Evolutionary conservation across 2,888 invertebrate species (phyloP).

Genomic region (Pyrocoelia pectoralis): DNA sequence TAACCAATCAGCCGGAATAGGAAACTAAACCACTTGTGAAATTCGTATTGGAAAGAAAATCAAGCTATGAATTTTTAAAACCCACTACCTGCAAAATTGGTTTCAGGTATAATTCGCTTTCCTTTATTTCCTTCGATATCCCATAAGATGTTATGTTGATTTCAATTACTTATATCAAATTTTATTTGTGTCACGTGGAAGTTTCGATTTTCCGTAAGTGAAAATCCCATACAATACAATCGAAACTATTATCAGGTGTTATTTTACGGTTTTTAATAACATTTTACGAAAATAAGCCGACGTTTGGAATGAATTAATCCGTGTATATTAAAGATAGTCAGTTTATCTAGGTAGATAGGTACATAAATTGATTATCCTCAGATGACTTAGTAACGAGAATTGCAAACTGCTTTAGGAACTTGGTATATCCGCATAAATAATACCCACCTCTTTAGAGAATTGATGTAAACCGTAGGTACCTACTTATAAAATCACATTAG

Average conservation of each 20-base stretch:
- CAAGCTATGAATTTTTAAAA: conserved; percentile 2
- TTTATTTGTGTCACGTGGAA: too few relatives aligned
- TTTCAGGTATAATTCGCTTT: not conserved
- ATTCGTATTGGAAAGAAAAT: not conserved
- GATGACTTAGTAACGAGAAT: not conserved
- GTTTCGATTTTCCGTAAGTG: too few relatives aligned
- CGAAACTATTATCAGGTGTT: too few relatives aligned
- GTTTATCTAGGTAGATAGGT: too few relatives aligned
- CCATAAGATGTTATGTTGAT: too few relatives aligned
- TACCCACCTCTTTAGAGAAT: conserved; percentile 1
- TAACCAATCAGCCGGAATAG: conserved; percentile 2
- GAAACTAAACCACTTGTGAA: not conserved
- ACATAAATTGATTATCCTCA: not conserved
- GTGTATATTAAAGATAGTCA: too few relatives aligned
- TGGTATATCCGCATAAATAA: not conserved
- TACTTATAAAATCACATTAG: not conserved
- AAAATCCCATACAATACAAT: too few relatives aligned
- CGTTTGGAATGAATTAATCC: too few relatives aligned
- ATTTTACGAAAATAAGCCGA: too few relatives aligned
- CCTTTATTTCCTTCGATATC: too few relatives aligned
- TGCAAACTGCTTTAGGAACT: not conserved
- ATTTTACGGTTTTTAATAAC: too few relatives aligned
- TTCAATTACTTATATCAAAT: too few relatives aligned
- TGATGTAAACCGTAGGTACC: not conserved
- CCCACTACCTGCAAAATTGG: not conserved